Evolutionary conservation across 2,113 vertebrate genomes (phyloP).

Genomic region (Cololabis saira): DNA sequence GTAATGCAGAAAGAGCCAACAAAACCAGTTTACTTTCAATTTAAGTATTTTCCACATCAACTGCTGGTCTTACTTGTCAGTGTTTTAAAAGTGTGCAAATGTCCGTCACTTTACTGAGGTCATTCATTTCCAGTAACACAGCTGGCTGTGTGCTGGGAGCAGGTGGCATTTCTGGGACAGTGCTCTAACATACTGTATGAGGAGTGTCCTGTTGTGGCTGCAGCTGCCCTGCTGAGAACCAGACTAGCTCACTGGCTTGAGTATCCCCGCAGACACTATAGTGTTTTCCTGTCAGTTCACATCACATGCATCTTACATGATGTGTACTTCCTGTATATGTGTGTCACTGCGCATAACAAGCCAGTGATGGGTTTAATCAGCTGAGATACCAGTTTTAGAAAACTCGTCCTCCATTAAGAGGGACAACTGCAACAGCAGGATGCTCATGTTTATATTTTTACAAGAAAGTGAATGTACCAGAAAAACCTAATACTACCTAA

Average conservation of each 20-base stretch:
- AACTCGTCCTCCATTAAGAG: constrained; percentile 22
- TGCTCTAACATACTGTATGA: constrained; percentile 32
- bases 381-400: constrained; percentile 29
- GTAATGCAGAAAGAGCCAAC: no score
- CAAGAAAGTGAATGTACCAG: constrained; percentile 1
- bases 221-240: constrained; percentile 29
- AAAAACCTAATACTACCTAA: no score
- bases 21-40: no score
- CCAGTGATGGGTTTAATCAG: constrained; percentile 31
- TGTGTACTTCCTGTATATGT: constrained; percentile 38
- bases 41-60: no score
- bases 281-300: constrained; percentile 74
- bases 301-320: constrained; percentile 65
- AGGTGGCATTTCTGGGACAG: constrained; percentile 41
- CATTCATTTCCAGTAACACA: constrained; percentile 34
- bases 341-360: not conserved
- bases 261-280: constrained; percentile 66
- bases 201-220: constrained; percentile 41
- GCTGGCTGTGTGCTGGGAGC: constrained; percentile 11
- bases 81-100: not conserved
- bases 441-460: constrained; percentile 28
- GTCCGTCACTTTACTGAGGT: constrained; percentile 43
- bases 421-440: constrained; percentile 12
- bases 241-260: constrained; percentile 69
- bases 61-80: no score